Evolutionary conservation across 2,113 vertebrate genomes (phyloP).

Genomic region (Leucoraja erinaceus): DNA sequence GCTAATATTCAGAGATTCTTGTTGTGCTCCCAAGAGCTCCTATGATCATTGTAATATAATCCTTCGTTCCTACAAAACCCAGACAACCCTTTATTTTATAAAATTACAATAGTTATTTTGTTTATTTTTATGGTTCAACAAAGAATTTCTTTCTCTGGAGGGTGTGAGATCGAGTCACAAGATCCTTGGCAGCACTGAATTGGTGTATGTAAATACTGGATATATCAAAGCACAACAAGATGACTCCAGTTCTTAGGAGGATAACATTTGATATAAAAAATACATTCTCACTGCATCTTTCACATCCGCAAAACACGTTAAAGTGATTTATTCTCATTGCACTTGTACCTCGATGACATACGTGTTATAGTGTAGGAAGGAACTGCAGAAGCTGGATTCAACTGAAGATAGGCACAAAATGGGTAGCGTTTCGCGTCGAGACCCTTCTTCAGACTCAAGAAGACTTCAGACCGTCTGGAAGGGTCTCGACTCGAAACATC

Average conservation of each 20-base stretch:
- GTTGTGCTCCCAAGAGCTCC: not conserved
- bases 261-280: not conserved
- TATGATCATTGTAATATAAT: not conserved
- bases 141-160: not conserved
- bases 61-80: not conserved
- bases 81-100: not conserved
- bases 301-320: not conserved
- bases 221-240: not conserved
- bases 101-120: slow-evolving; percentile 29
- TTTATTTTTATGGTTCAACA: slow-evolving; percentile 22
- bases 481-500: no score
- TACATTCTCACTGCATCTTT: not conserved
- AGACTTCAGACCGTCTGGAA: no score
- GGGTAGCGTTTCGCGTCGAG: no score
- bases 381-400: no score
- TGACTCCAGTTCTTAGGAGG: not conserved
- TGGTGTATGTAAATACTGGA: not conserved
- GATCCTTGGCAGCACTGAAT: no score
- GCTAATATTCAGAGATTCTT: not conserved
- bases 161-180: not conserved
- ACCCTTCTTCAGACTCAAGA: no score
- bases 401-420: no score
- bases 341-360: not conserved
- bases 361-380: no score
- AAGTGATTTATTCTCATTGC: not conserved